phyloP scores from a whole-genome alignment of 2,113 vertebrate species.

The Grus americana region DNA sequence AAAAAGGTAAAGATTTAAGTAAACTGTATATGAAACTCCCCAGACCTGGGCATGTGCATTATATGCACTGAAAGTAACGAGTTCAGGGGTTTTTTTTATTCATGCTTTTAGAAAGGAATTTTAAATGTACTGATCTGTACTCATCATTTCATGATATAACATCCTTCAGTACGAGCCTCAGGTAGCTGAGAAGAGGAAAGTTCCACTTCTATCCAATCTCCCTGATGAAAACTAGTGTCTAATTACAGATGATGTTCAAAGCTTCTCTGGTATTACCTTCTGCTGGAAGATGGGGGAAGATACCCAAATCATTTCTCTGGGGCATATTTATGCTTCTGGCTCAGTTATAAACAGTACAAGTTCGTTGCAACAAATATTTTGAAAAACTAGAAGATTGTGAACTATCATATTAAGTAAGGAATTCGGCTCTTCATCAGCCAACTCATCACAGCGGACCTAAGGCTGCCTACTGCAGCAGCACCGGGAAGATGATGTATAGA shows the following conservation, averaged over 20 bases:
- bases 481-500: fast-evolving
- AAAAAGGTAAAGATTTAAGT: background rate
- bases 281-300: background rate
- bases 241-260: fast-evolving
- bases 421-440: background rate
- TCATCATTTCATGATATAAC: background rate
- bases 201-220: background rate
- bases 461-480: fast-evolving
- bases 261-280: background rate
- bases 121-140: background rate
- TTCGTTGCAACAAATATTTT: background rate
- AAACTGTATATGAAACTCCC: background rate
- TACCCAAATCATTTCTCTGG: background rate
- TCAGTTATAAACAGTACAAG: background rate
- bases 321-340: background rate
- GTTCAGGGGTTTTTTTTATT: background rate
- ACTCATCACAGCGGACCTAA: background rate
- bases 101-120: background rate
- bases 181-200: background rate
- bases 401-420: fast-evolving
- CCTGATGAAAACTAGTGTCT: no score
- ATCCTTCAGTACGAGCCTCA: background rate
- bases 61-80: background rate
- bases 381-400: background rate
- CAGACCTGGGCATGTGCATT: fast-evolving